A percentile compares a stretch with the other conserved stretches of the same genome.
These are phyloP conservation scores for Tichodroma muraria DNA, from an alignment of 2,113 vertebrate genomes.

Conservation along the genomic window DNA sequence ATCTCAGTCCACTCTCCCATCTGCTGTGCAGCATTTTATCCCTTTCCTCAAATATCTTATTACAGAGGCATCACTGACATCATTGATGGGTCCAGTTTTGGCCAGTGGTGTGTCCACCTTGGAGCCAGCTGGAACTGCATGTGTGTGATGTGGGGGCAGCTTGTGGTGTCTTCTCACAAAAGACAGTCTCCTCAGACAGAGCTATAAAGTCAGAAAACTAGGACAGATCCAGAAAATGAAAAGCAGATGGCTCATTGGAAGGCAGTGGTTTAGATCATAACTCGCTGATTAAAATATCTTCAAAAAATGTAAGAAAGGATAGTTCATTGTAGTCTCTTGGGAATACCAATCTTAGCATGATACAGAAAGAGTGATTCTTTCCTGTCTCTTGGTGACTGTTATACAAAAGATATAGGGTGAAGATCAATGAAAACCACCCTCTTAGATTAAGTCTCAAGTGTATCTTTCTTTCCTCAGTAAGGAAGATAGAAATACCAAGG, in stretches of 20 bases:
- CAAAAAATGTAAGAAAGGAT: neutral
- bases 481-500: neutral
- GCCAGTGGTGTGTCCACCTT: neutral
- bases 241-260: neutral
- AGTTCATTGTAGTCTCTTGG: neutral
- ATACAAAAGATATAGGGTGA: neutral
- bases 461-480: neutral
- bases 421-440: neutral
- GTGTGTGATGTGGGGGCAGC: neutral
- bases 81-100: neutral
- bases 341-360: neutral
- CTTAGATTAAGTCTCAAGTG: neutral
- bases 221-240: neutral
- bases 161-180: neutral
- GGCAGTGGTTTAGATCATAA: neutral
- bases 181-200: neutral
- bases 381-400: neutral
- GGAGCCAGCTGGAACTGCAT: neutral
- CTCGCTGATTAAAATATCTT: neutral
- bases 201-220: neutral
- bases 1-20: neutral
- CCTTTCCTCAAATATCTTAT: neutral
- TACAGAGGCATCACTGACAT: neutral
- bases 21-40: neutral
- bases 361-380: neutral